Base-by-base conservation (phyloP, 2,797 vertebrate genomes). In the Rhinella marina region DNA sequence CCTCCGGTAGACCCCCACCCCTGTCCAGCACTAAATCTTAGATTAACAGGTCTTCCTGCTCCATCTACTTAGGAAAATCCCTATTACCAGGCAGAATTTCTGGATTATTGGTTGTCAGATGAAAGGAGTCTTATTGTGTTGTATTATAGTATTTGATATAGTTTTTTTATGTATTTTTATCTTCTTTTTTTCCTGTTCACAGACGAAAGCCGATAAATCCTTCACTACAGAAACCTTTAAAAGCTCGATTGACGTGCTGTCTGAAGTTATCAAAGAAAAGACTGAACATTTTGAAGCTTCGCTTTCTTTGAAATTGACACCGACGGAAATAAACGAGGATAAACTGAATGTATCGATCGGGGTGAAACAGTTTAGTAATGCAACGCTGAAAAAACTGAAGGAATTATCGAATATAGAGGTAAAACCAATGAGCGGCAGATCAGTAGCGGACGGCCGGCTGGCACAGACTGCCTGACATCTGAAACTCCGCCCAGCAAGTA, bases 151-250 rank as follows among this genome's bases (percentile, higher is more conserved):
- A 41, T 41, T 41, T 41, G 41, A 41, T 0, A 6, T n/a, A n/a
- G n/a, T n/a, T 41, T 41, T 41, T 41, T 41, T 41, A 41, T 41
- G 41, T 41, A 41, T 41, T 41, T 41, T 41, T 41, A 41, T 6
- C 41, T 41, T 41, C n/a, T n/a, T 17, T 41, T 17, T 19, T 41
- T 73, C 19, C 32, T 10, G 1, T 73, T 48, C 10, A 61, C 70
- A 98, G 97, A 97, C 96, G 48, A 92, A 90, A 81, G 95, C 92
- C 32, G 95, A 96, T 29, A 97, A 97, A 93, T 93, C 87, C 0
- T 89, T 94, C 29, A 95, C 96, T 32, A 94, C 89, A 64, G 95
- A 97, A 83, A 90, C 94, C 88, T 97, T 95, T 68, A 93, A 96
- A 1, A 90, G 94, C 87, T 90, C 94, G 0, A 27, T 92, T 82